Evolutionary conservation across 2,797 vertebrate genomes (phyloP).

Genomic region (Apogon hyalosoma): DNA sequence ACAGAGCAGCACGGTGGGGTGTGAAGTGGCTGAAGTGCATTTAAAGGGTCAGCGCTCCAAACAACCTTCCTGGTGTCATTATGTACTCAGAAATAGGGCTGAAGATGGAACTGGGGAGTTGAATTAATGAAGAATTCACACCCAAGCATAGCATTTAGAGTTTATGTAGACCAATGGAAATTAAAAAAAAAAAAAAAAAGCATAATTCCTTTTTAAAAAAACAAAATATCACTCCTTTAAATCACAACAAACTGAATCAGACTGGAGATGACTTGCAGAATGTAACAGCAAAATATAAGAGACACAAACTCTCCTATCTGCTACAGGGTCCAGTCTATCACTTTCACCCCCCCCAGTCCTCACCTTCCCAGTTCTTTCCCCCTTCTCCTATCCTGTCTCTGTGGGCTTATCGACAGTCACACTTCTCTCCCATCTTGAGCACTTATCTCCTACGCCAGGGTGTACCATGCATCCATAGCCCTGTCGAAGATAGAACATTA

Average conservation of each 20-base stretch:
- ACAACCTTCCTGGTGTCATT: too few relatives aligned
- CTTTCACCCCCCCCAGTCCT: neutral
- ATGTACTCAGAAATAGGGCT: too few relatives aligned
- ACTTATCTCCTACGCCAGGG: slow-evolving; percentile 70
- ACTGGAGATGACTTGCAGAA: slow-evolving; percentile 16
- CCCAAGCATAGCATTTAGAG: too few relatives aligned
- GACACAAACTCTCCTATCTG: slow-evolving; percentile 40
- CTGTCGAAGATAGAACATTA: slow-evolving; percentile 68
- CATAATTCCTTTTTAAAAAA: too few relatives aligned
- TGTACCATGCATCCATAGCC: slow-evolving; percentile 66
- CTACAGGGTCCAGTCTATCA: slow-evolving; percentile 32
- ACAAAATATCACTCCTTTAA: slow-evolving; percentile 21
- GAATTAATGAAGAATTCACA: too few relatives aligned
- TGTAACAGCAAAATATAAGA: slow-evolving; percentile 18
- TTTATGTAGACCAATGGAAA: too few relatives aligned
- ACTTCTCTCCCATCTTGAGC: slow-evolving; percentile 62
- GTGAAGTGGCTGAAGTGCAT: too few relatives aligned
- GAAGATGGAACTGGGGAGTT: too few relatives aligned
- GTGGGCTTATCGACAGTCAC: slow-evolving; percentile 68
- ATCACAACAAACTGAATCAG: slow-evolving; percentile 22
- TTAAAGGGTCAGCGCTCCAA: too few relatives aligned
- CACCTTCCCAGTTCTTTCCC: slow-evolving; percentile 2
- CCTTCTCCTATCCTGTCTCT: slow-evolving; percentile 23
- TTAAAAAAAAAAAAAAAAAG: too few relatives aligned
- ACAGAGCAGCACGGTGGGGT: too few relatives aligned